Conservation (phyloP, 2,113 vertebrate species). For the Syngnathus scovelli region DNA sequence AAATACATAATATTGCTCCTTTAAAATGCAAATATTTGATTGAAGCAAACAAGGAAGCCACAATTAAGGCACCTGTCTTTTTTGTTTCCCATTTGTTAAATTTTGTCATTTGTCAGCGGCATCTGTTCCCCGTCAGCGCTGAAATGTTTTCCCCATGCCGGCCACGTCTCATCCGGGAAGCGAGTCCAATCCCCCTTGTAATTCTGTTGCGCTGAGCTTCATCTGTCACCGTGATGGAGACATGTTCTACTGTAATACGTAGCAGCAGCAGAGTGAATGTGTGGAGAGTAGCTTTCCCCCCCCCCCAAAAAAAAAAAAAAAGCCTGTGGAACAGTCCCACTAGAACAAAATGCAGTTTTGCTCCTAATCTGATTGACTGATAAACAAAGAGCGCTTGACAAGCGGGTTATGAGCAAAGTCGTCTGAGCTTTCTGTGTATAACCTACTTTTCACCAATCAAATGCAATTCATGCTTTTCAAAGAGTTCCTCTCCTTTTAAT, state of each 20-base stretch:
- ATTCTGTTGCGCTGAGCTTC: constrained; percentile 41
- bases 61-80: constrained; percentile 1
- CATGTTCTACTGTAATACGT: constrained; percentile 33
- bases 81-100: constrained; percentile 9
- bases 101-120: constrained; percentile 11
- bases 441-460: constrained; percentile 65
- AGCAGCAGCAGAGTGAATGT: constrained; percentile 8
- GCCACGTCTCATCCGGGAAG: constrained; percentile 32
- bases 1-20: no score
- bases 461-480: constrained; percentile 65
- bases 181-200: constrained; percentile 30
- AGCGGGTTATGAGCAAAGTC: constrained; percentile 49
- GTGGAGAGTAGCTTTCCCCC: constrained; percentile 15
- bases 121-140: constrained; percentile 9
- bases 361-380: constrained; percentile 68
- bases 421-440: constrained; percentile 52
- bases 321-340: constrained; percentile 23
- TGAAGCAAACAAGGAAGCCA: constrained; percentile 14
- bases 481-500: constrained; percentile 66
- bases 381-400: constrained; percentile 63
- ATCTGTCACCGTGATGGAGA: constrained; percentile 41
- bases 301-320: background rate
- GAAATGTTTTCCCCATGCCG: constrained; percentile 18
- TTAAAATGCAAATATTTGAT: constrained; percentile 35
- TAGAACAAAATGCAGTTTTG: constrained; percentile 55